Base-by-base conservation (phyloP, 2,797 vertebrate genomes). In the Karalla daura region DNA sequence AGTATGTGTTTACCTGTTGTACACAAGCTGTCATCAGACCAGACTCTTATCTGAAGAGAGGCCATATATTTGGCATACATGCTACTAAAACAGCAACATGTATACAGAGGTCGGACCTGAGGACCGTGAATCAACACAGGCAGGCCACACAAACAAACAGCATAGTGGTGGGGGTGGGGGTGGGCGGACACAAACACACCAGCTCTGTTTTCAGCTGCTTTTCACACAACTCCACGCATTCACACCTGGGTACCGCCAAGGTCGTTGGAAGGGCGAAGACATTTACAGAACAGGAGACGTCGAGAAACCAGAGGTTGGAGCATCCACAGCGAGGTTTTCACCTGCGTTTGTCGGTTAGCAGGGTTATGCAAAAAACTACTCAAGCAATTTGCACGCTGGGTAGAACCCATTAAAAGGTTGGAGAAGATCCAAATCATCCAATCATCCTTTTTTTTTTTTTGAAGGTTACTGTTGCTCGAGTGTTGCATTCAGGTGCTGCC, bases 81-180 rank as follows among this genome's bases (percentile, higher is more conserved):
- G 64, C 40, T 28, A 30, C 64, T 65, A 61, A 27, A 71, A 75
- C 68, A 54, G 49, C 49, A 63, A 41, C 45, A 41, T 55, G 50
- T 56, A 63, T 46, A 43, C 37, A 64, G 56, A 65, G 53, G 47
- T 33, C 44, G 45, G 55, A 39, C 62, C 69, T 45, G 75, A 72
- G 68, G 39, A 20, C 36, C 23, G 6, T 25, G 51, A 72, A 63
- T 78, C 69, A 80, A 70, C 63, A 72, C 15, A 62, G 39, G 51
- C 41, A 20, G n/a, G 30, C 40, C 73, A 32, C 70, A 71, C 68
- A 68, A 73, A 78, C 66, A 70, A 59, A 71, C 63, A 49, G 37
- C 25, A 4, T 7, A 30, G 11, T 1, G 18, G 20, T 51, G 63
- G n/a, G 7, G 53, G 53, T 39, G 27, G 35, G n/a, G n/a, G 32